phyloP scores from a whole-genome alignment of 2,888 invertebrate species.

The Acanthopleura granulata region DNA sequence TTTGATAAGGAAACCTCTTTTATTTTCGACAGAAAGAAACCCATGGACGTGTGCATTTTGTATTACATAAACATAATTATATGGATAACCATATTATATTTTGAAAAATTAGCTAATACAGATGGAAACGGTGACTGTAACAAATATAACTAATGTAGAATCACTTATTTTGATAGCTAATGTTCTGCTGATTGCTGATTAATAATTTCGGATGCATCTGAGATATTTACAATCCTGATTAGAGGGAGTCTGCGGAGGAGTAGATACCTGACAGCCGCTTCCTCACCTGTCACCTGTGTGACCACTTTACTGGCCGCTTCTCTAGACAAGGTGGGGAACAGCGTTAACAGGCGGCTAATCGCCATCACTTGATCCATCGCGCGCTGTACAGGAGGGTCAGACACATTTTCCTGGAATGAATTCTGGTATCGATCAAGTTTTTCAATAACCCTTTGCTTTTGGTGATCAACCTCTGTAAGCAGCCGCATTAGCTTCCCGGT shows the following conservation, averaged over 20 bases:
- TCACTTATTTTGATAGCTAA: too few species aligned
- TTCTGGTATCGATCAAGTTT: slow-evolving; percentile 27
- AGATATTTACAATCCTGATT: not conserved
- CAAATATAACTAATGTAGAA: too few species aligned
- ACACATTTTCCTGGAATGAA: slow-evolving; percentile 28
- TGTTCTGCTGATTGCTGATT: too few species aligned
- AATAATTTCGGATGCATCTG: too few species aligned
- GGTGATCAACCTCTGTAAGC: slow-evolving; percentile 37
- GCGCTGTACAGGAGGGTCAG: slow-evolving; percentile 21
- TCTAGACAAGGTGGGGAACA: slow-evolving; percentile 46
- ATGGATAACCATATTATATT: too few species aligned
- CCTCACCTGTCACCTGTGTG: slow-evolving; percentile 38
- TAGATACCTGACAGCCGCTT: slow-evolving; percentile 42
- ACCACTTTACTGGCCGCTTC: slow-evolving; percentile 31
- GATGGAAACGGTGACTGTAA: too few species aligned
- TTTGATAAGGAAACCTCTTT: too few species aligned
- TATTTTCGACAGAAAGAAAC: too few species aligned
- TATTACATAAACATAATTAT: too few species aligned
- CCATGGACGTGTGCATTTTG: too few species aligned
- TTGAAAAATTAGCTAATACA: too few species aligned
- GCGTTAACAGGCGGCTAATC: slow-evolving; percentile 40
- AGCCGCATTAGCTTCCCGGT: slow-evolving; percentile 40
- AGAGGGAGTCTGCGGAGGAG: slow-evolving; percentile 45
- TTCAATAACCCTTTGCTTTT: slow-evolving; percentile 27
- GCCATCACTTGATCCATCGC: slow-evolving; percentile 36